Base-by-base conservation (phyloP, 2,797 vertebrate species). In the Alfaro cultratus region DNA sequence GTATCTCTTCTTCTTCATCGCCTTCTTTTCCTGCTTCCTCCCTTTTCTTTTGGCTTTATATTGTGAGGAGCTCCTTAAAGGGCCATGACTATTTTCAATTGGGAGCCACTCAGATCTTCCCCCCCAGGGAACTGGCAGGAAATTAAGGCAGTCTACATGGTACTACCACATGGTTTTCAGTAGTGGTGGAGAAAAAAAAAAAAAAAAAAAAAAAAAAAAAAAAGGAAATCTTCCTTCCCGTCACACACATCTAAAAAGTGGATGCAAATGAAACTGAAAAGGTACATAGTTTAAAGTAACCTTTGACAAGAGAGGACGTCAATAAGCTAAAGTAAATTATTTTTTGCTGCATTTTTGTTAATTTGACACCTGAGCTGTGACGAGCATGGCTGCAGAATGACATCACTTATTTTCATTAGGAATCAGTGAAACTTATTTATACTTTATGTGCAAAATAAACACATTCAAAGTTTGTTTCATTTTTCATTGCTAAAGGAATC, bases 21-120 rank as follows among this genome's bases (percentile, higher is more conserved):
- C 92, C 91, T 85, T 89, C 90, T 92, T 92, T 90, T 90, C 91
- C 92, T 82, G 84, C 91, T 88, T 88, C 89, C 88, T 90, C 91
- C 74, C 62, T 47, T 55, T 12, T 86, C 93, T 93, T 89, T 81
- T 36, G 85, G 11, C 93, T 92, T 87, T 80, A 94, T 91, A 95
- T 95, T 96, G 94, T 95, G 94, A 94, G 88, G 89, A 72, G 91
- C 90, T 96, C 95, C 96, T 96, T 96, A 96, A 97, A 97, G 95
- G 95, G 95, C 95, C 94, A 95, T 95, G 95, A 96, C 95, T 97
- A 86, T 83, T 95, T 95, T 96, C 95, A 97, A 96, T 96, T 95
- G 96, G 92, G 93, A 95, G 92, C 85, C 78, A 95, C 95, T 96
- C 91, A 80, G 93, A 93, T 7, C 47, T 7, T 6, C 5, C 47